These are phyloP conservation scores for Drosophila austrosaltans DNA, from an alignment of 2,888 invertebrate species.

Conservation along the genomic window DNA sequence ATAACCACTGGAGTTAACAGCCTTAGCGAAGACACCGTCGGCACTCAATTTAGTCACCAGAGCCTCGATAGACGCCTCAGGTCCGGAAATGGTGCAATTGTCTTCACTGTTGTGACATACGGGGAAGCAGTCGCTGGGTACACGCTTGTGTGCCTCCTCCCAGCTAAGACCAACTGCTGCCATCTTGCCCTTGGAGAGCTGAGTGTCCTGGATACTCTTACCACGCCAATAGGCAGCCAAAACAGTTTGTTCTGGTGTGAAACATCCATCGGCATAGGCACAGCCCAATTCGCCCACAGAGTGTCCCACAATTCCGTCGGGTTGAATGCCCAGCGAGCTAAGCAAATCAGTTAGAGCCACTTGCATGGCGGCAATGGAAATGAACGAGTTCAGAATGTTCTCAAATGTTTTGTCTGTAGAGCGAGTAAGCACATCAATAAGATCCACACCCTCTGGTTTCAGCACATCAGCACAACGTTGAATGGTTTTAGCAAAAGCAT, in stretches of 20 bases:
- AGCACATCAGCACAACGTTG: slow-evolving; percentile 90
- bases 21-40: slow-evolving; percentile 92
- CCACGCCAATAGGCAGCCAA: slow-evolving; percentile 97
- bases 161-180: slow-evolving; percentile 96
- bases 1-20: slow-evolving; percentile 93
- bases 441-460: slow-evolving; percentile 91
- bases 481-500: slow-evolving; percentile 91
- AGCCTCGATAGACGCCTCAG: slow-evolving; percentile 87
- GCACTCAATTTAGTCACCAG: slow-evolving; percentile 89
- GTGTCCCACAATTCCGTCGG: slow-evolving; percentile 98
- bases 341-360: slow-evolving; percentile 97
- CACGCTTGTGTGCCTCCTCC: slow-evolving; percentile 90
- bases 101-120: slow-evolving; percentile 98
- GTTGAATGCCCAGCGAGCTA: slow-evolving; percentile 89
- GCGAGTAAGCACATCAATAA: slow-evolving; percentile 91
- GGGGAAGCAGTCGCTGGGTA: slow-evolving; percentile 91
- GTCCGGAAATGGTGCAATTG: slow-evolving; percentile 97
- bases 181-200: slow-evolving; percentile 91
- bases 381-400: slow-evolving; percentile 94
- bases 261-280: slow-evolving; percentile 97
- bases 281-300: slow-evolving; percentile 90
- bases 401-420: slow-evolving; percentile 91
- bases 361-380: slow-evolving; percentile 97
- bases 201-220: slow-evolving; percentile 90
- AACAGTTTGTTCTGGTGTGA: slow-evolving; percentile 97